Conservation (phyloP, 2,888 invertebrate genomes). For the Lycophotia porphyrea region DNA sequence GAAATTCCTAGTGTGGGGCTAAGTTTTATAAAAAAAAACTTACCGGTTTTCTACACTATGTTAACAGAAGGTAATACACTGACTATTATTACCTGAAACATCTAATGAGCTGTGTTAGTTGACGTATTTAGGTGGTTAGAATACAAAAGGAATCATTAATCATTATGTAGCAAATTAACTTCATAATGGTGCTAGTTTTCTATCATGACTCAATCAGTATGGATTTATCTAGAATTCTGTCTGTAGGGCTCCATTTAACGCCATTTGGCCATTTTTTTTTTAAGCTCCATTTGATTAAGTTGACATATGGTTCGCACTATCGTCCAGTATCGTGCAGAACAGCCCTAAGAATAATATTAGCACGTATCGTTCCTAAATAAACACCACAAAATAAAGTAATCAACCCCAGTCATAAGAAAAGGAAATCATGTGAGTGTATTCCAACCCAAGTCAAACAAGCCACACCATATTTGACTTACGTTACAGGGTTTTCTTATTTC, state of each 20-base stretch:
- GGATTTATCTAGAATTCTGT: no score
- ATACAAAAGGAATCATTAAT: neutral
- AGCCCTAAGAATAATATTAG: slow-evolving; percentile 7
- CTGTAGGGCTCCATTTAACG: neutral
- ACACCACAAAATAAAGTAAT: slow-evolving; percentile 23
- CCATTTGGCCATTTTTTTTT: no score
- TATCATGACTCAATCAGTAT: neutral
- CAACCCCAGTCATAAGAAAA: slow-evolving; percentile 11
- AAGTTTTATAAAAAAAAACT: no score
- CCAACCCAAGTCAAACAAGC: neutral
- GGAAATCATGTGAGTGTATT: neutral
- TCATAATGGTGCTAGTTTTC: neutral
- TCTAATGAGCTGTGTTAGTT: neutral
- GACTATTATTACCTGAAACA: neutral
- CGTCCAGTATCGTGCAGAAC: neutral
- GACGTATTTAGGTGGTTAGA: neutral
- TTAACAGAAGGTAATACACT: neutral
- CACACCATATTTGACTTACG: neutral
- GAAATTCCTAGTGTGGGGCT: no score
- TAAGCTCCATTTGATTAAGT: neutral
- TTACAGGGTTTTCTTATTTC: no score
- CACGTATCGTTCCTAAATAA: slow-evolving; percentile 19
- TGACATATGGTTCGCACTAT: neutral
- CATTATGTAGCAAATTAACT: neutral
- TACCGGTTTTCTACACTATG: slow-evolving; percentile 15